phyloP scores from a whole-genome alignment of 2,888 invertebrate genomes.

The Aethes cnicana region DNA sequence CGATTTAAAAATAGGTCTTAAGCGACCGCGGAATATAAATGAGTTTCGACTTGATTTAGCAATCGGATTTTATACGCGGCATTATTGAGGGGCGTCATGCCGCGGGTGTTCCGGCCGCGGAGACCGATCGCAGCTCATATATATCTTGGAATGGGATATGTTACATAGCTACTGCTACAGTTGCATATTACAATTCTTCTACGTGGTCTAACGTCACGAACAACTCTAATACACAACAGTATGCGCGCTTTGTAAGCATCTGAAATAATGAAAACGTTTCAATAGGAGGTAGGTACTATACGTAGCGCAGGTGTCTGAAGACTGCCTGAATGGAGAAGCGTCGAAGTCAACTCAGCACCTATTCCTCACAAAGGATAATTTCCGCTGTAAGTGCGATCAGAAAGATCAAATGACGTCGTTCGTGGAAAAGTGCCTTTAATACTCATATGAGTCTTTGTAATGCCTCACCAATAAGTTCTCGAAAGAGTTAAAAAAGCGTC shows the following conservation, averaged over 20 bases:
- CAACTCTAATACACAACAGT: slow-evolving; percentile 23
- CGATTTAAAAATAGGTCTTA: no score
- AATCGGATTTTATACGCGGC: slow-evolving; percentile 3
- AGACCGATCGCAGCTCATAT: slow-evolving; percentile 27
- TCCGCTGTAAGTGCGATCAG: no score
- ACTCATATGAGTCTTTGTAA: no score
- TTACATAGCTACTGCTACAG: slow-evolving; percentile 15
- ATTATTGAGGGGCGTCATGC: slow-evolving; percentile 2
- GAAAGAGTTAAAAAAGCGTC: no score
- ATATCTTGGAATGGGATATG: slow-evolving; percentile 26
- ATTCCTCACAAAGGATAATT: no score
- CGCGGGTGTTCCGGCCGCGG: slow-evolving; percentile 1
- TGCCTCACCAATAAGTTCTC: no score
- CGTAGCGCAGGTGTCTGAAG: neutral
- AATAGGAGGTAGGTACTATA: neutral
- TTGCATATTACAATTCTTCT: slow-evolving; percentile 29
- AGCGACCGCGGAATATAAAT: neutral
- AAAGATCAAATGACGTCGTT: no score
- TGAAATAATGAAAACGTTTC: slow-evolving; percentile 21
- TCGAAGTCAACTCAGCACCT: neutral
- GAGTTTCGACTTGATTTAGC: slow-evolving; percentile 2
- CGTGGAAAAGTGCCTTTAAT: no score
- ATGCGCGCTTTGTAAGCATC: slow-evolving; percentile 11
- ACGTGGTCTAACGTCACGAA: slow-evolving; percentile 17
- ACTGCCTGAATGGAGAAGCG: neutral